Conservation (phyloP, 2,888 invertebrate species). For the Drosophila sordidula region DNA sequence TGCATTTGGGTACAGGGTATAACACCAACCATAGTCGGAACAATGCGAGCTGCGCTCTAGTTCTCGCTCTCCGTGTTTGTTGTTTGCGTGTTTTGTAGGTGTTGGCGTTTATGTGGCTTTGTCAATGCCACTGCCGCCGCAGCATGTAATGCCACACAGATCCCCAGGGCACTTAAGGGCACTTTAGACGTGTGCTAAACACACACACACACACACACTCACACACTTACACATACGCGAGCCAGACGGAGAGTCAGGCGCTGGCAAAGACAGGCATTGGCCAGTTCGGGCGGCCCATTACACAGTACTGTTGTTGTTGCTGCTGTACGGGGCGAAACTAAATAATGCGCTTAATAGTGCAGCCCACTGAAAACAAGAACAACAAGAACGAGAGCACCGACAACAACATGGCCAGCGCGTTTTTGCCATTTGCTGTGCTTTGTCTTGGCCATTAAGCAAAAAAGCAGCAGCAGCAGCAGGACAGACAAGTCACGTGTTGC, state of each 20-base stretch:
- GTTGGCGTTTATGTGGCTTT: constrained; percentile 79
- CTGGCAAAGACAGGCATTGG: constrained; percentile 50
- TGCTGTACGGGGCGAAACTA: constrained; percentile 53
- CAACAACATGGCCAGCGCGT: constrained; percentile 41
- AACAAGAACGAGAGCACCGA: constrained; percentile 24
- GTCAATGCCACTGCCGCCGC: constrained; percentile 61
- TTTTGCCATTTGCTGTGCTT: constrained; percentile 70
- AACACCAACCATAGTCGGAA: constrained; percentile 19
- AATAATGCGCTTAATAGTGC: constrained; percentile 81
- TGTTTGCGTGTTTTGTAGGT: constrained; percentile 80
- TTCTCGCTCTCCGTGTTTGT: constrained; percentile 28
- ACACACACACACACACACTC: constrained; percentile 29
- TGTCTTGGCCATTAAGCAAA: constrained; percentile 72
- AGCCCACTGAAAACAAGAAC: constrained; percentile 51
- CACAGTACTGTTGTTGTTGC: constrained; percentile 47
- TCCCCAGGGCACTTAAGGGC: constrained; percentile 78
- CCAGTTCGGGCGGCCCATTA: constrained; percentile 62
- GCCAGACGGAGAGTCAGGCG: constrained; percentile 23
- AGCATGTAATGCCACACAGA: constrained; percentile 62
- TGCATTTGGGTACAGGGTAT: constrained; percentile 6
- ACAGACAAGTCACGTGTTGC: constrained; percentile 59
- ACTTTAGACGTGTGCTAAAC: constrained; percentile 68
- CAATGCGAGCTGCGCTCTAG: constrained; percentile 7
- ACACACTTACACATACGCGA: constrained; percentile 17
- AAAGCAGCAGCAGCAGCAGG: constrained; percentile 19